These are phyloP conservation scores for Bradypus variegatus DNA, from an alignment of 2,797 vertebrate genomes.

Conservation along the genomic window DNA sequence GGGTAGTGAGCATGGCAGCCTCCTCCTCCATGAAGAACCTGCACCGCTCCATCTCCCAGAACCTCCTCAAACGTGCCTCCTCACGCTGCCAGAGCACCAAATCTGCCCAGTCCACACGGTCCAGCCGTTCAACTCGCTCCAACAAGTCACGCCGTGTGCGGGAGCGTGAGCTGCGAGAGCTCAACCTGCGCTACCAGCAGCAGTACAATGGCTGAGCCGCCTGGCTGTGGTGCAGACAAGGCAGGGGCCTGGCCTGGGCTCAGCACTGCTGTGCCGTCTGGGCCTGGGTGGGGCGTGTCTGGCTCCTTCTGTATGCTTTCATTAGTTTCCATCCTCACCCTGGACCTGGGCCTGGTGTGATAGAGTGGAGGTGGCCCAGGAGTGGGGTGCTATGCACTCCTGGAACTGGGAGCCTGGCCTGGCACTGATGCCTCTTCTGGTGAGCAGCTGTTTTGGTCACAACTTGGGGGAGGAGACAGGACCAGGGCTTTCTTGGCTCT, in stretches of 20 bases:
- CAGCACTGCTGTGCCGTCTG: background rate
- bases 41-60: constrained; percentile 97
- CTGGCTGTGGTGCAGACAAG: background rate
- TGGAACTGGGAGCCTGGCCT: background rate
- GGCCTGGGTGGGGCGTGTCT: constrained; percentile 12
- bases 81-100: constrained; percentile 99
- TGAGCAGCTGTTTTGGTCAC: constrained; percentile 8
- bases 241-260: background rate
- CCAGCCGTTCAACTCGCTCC: constrained; percentile 95
- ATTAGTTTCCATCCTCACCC: background rate
- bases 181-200: constrained; percentile 97
- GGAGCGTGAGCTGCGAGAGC: constrained; percentile 92
- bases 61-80: constrained; percentile 95
- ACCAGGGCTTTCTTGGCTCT: constrained; percentile 16
- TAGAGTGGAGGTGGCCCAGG: background rate
- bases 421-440: constrained; percentile 16
- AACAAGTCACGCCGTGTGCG: constrained; percentile 91
- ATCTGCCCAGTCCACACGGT: constrained; percentile 93
- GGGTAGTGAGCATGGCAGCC: constrained; percentile 98
- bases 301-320: constrained; percentile 50
- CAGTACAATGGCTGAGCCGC: constrained; percentile 88
- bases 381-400: background rate
- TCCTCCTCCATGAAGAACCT: constrained; percentile 99
- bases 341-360: background rate
- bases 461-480: background rate